Base-by-base conservation (phyloP, 2,888 invertebrate genomes). In the Sarcophaga caerulescens region DNA sequence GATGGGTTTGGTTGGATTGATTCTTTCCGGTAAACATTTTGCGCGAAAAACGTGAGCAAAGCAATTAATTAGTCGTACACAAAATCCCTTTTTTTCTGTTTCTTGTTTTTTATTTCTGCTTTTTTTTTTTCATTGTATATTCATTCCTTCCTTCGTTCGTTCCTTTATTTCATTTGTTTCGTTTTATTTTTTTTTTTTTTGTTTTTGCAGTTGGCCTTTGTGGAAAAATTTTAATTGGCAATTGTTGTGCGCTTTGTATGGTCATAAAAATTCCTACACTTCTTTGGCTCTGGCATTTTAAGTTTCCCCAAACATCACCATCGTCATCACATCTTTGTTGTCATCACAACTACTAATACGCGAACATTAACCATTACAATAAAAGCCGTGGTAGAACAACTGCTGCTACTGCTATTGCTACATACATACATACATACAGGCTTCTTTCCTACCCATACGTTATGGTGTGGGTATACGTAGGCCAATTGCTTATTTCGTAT, bases 191-290 rank as follows among this genome's bases (percentile, higher is more conserved):
- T 73, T 74, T 35, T 57, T 60, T 62, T 76, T 69, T 71, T 66
- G 11, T 78, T 70, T 87, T 81, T 77, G 70, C 75, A 80, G 84
- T 80, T 87, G 87, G 85, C 85, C 87, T 85, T 89, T 89, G 89
- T 89, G 89, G 89, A 91, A 90, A 90, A 88, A 90, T 91, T 91
- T 91, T 91, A 91, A 91, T 91, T 91, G 91, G 91, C 90, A 91
- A 90, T 91, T 90, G 90, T 91, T 90, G 89, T 89, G 90, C 89
- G 90, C 90, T 89, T 89, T 89, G 90, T 89, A 89, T 89, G 90
- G 90, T 89, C 89, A 90, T 90, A 91, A 90, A 90, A 90, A 91
- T 91, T 90, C 89, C 89, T 88, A 87, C 87, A 88, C 87, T 83
- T 87, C 82, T 82, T 80, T 76, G 66, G 57, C 84, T 35, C 35